Evolutionary conservation across 2,113 vertebrate species (phyloP), one percentile per base, ranked within the genome.

Genomic region (Cryptotis parvus): DNA sequence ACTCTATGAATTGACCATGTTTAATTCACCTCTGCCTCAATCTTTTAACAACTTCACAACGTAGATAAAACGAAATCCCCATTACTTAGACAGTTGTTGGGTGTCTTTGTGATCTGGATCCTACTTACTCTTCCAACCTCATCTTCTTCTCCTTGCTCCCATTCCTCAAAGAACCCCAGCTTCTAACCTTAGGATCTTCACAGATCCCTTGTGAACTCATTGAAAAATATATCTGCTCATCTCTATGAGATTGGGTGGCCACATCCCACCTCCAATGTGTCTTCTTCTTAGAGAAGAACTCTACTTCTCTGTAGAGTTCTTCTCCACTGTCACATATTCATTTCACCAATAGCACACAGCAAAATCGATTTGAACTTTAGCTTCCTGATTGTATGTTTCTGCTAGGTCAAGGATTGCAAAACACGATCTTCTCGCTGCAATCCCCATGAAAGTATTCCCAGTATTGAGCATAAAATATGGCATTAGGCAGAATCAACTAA

Each of bases 251-350:
- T 26, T 29, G 27, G 6, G 12, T 89, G 70, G 63, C 5, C 24
- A 82, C 14, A 49, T 27, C 37, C 84, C 52, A 65, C 37, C 6
- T 66, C 41, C 55, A 83, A 5, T 16, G 41, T 11, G 41, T 11
- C 7, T 6, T 33, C 9, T 75, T 33, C 8, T 43, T 70, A 69
- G 3, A 49, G 24, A 84, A 1, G n/a, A 5, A 3, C 20, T 18
- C n/a, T n/a, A n/a, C n/a, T n/a, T 22, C 5, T 0, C 4, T 65
- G 1, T 14, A 61, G n/a, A 58, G 14, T 39, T 7, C n/a, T 3
- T 55, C 15, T 68, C 0, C 2, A 22, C 0, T 7, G 22, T n/a
- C 27, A 55, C 33, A 31, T 37, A 26, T 41, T 31, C 69, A 27
- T 33, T 65, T n/a, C 35, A 31, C 84, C 22, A 2, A 35, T 31